phyloP scores from a whole-genome alignment of 2,888 invertebrate species.

The Craniophora ligustri region DNA sequence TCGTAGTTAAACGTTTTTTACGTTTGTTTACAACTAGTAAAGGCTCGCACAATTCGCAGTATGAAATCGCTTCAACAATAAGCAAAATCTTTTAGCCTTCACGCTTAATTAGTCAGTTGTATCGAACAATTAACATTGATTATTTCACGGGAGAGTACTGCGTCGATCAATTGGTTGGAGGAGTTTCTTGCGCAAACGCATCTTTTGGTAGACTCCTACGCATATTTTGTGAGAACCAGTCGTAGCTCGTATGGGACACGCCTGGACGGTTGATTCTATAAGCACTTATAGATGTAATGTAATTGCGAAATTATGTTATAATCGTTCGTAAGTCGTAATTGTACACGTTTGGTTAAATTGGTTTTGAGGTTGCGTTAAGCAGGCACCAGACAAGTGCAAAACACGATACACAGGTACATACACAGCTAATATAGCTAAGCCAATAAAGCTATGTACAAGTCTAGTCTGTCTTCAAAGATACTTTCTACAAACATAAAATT shows the following conservation, averaged over 20 bases:
- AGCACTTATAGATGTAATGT: conserved; percentile 53
- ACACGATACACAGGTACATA: background rate
- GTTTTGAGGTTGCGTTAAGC: conserved; percentile 14
- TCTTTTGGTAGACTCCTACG: conserved; percentile 49
- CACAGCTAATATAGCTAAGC: too few species aligned
- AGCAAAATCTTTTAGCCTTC: conserved; percentile 67
- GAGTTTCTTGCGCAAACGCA: conserved; percentile 64
- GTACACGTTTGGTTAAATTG: conserved; percentile 20
- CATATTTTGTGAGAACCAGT: conserved; percentile 44
- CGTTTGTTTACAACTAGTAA: conserved; percentile 25
- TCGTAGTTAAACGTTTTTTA: background rate
- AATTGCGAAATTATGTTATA: conserved; percentile 52
- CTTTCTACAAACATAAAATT: too few species aligned
- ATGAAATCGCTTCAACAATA: conserved; percentile 60
- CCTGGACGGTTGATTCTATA: conserved; percentile 54
- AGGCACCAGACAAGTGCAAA: background rate
- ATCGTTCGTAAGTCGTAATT: conserved; percentile 18
- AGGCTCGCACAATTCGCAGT: conserved; percentile 11
- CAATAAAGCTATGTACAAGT: too few species aligned
- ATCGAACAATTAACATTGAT: conserved; percentile 75
- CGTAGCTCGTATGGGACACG: conserved; percentile 53
- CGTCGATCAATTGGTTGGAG: conserved; percentile 53
- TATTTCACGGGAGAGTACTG: conserved; percentile 66
- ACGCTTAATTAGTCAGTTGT: conserved; percentile 76
- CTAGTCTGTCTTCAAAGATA: too few species aligned